Conservation (phyloP, 1,140 invertebrate genomes). For the Sycophila sp. region DNA sequence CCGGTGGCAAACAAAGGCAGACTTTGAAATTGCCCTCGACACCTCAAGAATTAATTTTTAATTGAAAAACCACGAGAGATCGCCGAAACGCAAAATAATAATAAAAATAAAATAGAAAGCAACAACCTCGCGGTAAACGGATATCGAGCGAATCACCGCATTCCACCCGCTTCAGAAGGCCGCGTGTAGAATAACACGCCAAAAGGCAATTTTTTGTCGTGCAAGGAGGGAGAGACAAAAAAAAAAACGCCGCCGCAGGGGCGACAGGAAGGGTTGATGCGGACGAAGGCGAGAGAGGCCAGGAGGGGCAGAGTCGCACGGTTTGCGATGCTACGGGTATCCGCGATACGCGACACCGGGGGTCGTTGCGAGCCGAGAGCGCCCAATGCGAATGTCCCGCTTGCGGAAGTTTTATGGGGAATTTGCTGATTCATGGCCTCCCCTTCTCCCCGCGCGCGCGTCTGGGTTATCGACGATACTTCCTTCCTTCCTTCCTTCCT, state of each 20-base stretch:
- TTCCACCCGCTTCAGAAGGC: too few relatives aligned
- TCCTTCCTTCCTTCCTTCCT: constrained; percentile 36
- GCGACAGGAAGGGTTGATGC: background rate
- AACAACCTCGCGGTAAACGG: background rate
- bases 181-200: too few relatives aligned
- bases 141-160: too few relatives aligned
- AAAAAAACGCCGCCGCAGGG: background rate
- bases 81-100: too few relatives aligned
- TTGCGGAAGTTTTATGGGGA: constrained; percentile 36
- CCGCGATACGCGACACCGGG: background rate
- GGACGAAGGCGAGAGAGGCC: background rate
- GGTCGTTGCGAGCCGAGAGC: background rate
- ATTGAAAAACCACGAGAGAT: too few relatives aligned
- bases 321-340: constrained; percentile 4
- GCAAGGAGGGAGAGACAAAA: background rate
- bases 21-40: too few relatives aligned
- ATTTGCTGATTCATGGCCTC: constrained; percentile 35
- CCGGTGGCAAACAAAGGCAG: too few relatives aligned
- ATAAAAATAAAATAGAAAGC: too few relatives aligned
- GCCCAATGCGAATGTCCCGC: constrained; percentile 14
- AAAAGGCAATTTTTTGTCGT: background rate
- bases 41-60: too few relatives aligned
- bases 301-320: background rate
- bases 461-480: constrained; percentile 31
- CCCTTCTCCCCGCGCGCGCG: too few relatives aligned